Conservation (phyloP, 2,797 vertebrate genomes). For the Danionella dracula region DNA sequence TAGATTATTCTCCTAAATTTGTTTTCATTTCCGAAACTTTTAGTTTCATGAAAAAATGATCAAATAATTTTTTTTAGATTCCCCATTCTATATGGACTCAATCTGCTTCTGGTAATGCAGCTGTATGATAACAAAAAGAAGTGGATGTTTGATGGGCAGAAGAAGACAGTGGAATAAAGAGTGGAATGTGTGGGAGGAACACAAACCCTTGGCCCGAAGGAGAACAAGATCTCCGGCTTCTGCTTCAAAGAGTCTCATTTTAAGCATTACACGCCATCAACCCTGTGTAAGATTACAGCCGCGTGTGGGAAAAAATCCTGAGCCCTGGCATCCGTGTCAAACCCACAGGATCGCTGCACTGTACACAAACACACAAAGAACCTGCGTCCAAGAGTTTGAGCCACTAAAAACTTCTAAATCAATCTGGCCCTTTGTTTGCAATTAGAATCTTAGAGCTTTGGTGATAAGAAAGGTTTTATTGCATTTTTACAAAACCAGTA, state of each 20-base stretch:
- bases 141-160: neutral
- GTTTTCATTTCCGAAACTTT: too few relatives aligned
- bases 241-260: slow-evolving; percentile 47
- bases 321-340: slow-evolving; percentile 19
- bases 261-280: slow-evolving; percentile 44
- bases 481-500: too few relatives aligned
- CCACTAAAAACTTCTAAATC: too few relatives aligned
- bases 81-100: neutral
- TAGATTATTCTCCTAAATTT: too few relatives aligned
- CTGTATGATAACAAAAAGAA: neutral
- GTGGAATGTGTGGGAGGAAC: slow-evolving; percentile 15
- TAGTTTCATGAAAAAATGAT: too few relatives aligned
- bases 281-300: slow-evolving; percentile 32
- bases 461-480: too few relatives aligned
- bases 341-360: slow-evolving; percentile 5
- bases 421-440: too few relatives aligned
- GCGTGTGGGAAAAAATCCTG: slow-evolving; percentile 12
- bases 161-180: slow-evolving; percentile 24
- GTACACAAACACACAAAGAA: neutral
- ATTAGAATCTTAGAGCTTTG: too few relatives aligned
- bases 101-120: slow-evolving; percentile 3
- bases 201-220: slow-evolving; percentile 39
- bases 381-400: too few relatives aligned
- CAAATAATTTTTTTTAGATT: too few relatives aligned
- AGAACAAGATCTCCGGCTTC: slow-evolving; percentile 43